Conservation (phyloP, 2,888 invertebrate species). For the Aspidiotus destructor region DNA sequence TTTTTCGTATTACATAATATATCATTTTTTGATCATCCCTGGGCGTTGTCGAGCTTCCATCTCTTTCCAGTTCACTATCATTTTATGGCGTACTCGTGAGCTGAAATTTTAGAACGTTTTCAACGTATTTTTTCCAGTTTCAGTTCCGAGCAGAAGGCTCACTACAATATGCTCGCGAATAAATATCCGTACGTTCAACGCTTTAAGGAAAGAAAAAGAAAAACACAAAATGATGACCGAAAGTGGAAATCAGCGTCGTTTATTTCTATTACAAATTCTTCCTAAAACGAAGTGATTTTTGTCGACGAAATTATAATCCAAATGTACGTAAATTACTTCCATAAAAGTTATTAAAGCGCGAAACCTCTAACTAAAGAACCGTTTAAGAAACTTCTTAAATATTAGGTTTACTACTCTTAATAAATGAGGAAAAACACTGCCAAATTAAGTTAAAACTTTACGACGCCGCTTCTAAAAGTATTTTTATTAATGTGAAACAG, state of each 20-base stretch:
- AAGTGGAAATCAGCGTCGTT: no score
- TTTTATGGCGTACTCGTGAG: neutral
- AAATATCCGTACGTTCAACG: no score
- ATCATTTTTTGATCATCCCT: constrained; percentile 32
- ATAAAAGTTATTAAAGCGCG: constrained; percentile 15
- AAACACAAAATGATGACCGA: no score
- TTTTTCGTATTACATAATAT: constrained; percentile 21
- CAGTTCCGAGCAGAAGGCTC: neutral
- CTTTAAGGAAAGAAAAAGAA: no score
- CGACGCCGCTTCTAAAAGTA: constrained; percentile 9
- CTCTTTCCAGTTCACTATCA: neutral
- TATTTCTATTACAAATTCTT: no score
- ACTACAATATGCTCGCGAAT: no score
- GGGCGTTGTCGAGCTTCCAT: constrained; percentile 29
- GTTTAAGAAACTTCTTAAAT: constrained; percentile 9
- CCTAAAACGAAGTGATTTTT: neutral
- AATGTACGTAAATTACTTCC: neutral
- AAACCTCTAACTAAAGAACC: constrained; percentile 8
- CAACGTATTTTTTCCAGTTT: constrained; percentile 8
- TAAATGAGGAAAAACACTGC: constrained; percentile 23
- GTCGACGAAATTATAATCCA: neutral
- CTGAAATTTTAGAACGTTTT: constrained; percentile 14
- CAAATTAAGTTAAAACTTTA: constrained; percentile 30
- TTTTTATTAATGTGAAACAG: constrained; percentile 23
- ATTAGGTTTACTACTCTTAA: constrained; percentile 4